A percentile compares a stretch with the other conserved stretches of the same genome.
Evolutionary conservation across 2,888 invertebrate genomes (phyloP).

Genomic region (Agrilus cyanescens): DNA sequence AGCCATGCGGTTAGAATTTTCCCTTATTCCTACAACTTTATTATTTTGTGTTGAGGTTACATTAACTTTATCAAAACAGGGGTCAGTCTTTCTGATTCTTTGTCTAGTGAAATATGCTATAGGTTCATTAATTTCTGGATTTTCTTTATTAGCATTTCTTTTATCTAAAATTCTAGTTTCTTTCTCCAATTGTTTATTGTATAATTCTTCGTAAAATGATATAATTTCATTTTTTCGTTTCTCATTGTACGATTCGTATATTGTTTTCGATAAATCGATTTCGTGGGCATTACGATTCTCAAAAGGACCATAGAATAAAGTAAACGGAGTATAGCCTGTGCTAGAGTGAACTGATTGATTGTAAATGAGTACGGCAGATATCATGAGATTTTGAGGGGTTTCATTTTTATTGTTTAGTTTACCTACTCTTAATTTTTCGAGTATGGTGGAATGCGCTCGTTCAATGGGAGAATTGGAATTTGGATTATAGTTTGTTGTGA

Average conservation of each 20-base stretch:
- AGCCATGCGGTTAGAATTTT: conserved; percentile 5
- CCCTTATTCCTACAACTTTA: conserved; percentile 13
- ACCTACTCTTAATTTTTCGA: conserved; percentile 6
- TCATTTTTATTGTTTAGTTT: conserved; percentile 5
- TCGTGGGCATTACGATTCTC: conserved; percentile 8
- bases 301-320: conserved; percentile 5
- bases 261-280: conserved; percentile 11
- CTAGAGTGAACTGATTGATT: conserved; percentile 9
- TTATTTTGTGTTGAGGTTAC: conserved; percentile 9
- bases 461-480: conserved; percentile 12
- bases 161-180: conserved; percentile 5
- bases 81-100: conserved; percentile 6
- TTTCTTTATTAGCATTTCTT: conserved; percentile 5
- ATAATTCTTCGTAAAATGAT: conserved; percentile 8
- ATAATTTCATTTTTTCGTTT: conserved; percentile 7
- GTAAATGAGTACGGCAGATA: conserved; percentile 4
- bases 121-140: conserved; percentile 11
- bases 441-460: conserved; percentile 10
- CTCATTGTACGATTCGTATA: conserved; percentile 14
- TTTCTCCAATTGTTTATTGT: conserved; percentile 6
- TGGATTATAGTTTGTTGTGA: conserved; percentile 6
- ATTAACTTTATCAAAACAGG: conserved; percentile 8
- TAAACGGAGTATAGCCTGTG: conserved; percentile 9
- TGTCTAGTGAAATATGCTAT: conserved; percentile 5
- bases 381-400: conserved; percentile 6